Evolutionary conservation across 2,113 vertebrate genomes (phyloP), one percentile per base, ranked within the genome.

Genomic region (Mungos mungo): DNA sequence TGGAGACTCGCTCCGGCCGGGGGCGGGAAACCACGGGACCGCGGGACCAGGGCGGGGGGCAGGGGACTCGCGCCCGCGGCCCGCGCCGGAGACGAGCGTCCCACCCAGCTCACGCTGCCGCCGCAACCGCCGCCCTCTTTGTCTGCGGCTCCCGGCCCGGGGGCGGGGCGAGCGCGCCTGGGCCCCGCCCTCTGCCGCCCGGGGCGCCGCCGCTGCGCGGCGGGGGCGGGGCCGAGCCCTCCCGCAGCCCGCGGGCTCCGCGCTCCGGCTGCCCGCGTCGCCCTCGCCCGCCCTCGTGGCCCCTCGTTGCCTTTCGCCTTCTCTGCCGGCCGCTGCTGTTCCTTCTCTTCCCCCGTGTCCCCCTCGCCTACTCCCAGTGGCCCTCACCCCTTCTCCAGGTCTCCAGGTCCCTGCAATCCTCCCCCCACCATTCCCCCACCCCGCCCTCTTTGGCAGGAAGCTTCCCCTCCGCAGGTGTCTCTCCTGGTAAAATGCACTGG

Each of bases 81-180:
- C 21, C 15, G 18, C 4, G 45, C 16, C 3, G 54, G 21, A 27
- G 8, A 4, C 19, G 27, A 9, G n/a, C 19, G 18, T 16, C 31
- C 63, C 23, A 5, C 15, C 15, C 57, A 0, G 45, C 91, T 23
- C 21, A 0, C 3, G 33, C 82, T 0, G 41, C 90, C 5, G 23
- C 68, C 3, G 38, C 33, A 0, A 13, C 88, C 12, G 25, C 38
- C 38, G 71, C n/a, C 88, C 74, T 95, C 97, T 97, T 97, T 98
- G 97, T 98, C 92, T 95, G 92, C 15, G 9, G 96, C 76, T 88
- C 35, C 0, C 2, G 15, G 65, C 77, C 23, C 45, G 9, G 63
- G 85, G 90, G 94, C 77, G 86, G 97, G 72, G 91, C 50, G 4
- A 41, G 45, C 11, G 47, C 15, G 3, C 41, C 3, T 5, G 50